Conservation (phyloP, 92 coral and sea anemone species). For the Epizoanthus fatuus region DNA sequence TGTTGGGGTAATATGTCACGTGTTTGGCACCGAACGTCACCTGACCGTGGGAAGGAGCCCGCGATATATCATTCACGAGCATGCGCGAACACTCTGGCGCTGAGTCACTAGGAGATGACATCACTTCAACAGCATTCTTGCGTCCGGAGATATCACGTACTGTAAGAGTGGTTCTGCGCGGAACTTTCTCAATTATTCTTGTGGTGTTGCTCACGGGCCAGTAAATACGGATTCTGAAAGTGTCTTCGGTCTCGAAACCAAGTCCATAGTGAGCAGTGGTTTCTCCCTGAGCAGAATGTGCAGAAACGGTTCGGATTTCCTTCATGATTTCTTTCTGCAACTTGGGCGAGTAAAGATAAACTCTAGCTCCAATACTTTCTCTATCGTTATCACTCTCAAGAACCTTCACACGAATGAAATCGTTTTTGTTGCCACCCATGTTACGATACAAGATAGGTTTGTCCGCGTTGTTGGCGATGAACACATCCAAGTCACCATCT, state of each 20-base stretch:
- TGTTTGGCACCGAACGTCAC: slow-evolving; percentile 89
- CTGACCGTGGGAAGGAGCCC: slow-evolving; percentile 87
- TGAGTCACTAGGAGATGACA: slow-evolving; percentile 86
- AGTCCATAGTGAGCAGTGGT: slow-evolving; percentile 91
- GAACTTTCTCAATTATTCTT: slow-evolving; percentile 89
- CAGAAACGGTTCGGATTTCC: slow-evolving; percentile 84
- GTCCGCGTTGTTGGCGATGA: slow-evolving; percentile 84
- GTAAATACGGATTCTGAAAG: slow-evolving; percentile 84
- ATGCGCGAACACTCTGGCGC: slow-evolving; percentile 82
- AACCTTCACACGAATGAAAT: slow-evolving; percentile 90
- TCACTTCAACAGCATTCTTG: slow-evolving; percentile 88
- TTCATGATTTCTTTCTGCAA: slow-evolving; percentile 80
- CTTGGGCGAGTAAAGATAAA: slow-evolving; percentile 87
- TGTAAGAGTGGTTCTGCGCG: slow-evolving; percentile 81
- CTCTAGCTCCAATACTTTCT: slow-evolving; percentile 91
- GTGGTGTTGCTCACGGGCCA: slow-evolving; percentile 99
- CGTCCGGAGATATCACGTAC: slow-evolving; percentile 89
- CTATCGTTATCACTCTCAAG: slow-evolving; percentile 90
- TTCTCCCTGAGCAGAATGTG: slow-evolving; percentile 93
- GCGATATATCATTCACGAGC: slow-evolving; percentile 84
- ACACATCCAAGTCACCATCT: slow-evolving; percentile 97
- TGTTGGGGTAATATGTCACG: slow-evolving; percentile 94
- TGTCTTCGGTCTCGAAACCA: slow-evolving; percentile 83
- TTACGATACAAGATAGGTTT: slow-evolving; percentile 94
- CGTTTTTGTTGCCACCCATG: slow-evolving; percentile 88